Conservation (phyloP, 2,113 vertebrate species). For the Australoheros scitulus region DNA sequence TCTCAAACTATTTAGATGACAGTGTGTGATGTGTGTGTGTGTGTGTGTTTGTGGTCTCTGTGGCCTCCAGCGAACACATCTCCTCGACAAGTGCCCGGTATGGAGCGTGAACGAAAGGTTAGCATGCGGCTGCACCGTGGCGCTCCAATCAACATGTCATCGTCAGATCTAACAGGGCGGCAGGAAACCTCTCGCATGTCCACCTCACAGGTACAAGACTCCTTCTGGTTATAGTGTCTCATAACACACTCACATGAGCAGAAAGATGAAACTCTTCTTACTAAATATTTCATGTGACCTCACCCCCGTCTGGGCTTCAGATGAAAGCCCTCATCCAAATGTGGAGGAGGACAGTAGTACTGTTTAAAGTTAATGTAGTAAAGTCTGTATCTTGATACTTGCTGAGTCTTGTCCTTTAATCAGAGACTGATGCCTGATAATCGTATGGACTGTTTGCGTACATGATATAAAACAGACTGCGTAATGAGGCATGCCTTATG, state of each 20-base stretch:
- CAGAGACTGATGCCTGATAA: not conserved
- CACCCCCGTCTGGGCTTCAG: no score
- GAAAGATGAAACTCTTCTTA: not conserved
- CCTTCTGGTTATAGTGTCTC: not conserved
- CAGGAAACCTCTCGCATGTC: slow-evolving; percentile 97
- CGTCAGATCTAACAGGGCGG: slow-evolving; percentile 91
- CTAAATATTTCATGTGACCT: not conserved
- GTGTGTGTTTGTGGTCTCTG: not conserved
- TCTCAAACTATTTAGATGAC: not conserved
- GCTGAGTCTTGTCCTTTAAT: not conserved
- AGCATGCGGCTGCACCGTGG: slow-evolving; percentile 95
- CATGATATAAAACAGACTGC: no score
- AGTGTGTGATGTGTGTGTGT: not conserved
- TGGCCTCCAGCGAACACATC: slow-evolving; percentile 86
- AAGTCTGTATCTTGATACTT: not conserved
- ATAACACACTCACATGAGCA: not conserved
- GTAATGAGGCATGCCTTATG: no score
- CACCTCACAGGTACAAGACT: slow-evolving; percentile 90
- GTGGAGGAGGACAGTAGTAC: rapidly evolving
- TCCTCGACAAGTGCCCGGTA: slow-evolving; percentile 86
- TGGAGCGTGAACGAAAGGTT: slow-evolving; percentile 94
- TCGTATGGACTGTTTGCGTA: not conserved
- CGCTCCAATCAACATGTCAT: slow-evolving; percentile 92
- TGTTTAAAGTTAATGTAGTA: not conserved
- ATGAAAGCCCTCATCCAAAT: not conserved